These are phyloP conservation scores for Saturnia pavonia DNA, from an alignment of 2,888 invertebrate genomes.

Conservation along the genomic window DNA sequence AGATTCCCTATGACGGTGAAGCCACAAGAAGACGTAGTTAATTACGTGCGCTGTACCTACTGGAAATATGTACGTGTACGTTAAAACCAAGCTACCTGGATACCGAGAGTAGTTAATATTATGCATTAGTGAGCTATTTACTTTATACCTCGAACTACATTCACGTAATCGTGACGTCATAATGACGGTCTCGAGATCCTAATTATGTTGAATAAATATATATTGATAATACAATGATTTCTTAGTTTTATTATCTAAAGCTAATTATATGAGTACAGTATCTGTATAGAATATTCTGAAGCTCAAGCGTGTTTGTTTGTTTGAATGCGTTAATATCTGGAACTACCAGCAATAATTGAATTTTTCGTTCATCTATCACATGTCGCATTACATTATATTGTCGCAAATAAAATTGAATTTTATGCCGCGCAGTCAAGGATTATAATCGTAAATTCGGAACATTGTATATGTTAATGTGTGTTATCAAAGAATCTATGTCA, in stretches of 20 bases:
- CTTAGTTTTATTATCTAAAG: neutral
- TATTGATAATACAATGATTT: neutral
- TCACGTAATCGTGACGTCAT: conserved; percentile 6
- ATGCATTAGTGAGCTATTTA: conserved; percentile 15
- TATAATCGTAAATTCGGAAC: no score
- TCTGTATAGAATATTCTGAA: no score
- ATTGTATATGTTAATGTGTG: no score
- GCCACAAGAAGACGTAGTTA: conserved; percentile 9
- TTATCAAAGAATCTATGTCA: no score
- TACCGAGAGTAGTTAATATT: conserved; percentile 11
- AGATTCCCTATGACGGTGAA: neutral
- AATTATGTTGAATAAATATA: neutral
- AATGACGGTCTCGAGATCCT: neutral
- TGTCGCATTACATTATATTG: no score
- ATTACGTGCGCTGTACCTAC: conserved; percentile 3
- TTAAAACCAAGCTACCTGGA: conserved; percentile 13
- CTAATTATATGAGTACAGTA: neutral
- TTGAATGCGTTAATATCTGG: neutral
- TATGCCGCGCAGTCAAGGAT: no score
- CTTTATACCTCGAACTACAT: conserved; percentile 5
- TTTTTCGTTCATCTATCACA: no score
- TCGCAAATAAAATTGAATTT: no score
- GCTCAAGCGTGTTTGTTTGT: neutral
- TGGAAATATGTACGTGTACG: neutral
- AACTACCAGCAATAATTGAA: no score